A percentile compares a stretch with the other conserved stretches of the same genome.
phyloP scores from a whole-genome alignment of 2,797 vertebrate genomes.

The Hypotaenidia philippensis region DNA sequence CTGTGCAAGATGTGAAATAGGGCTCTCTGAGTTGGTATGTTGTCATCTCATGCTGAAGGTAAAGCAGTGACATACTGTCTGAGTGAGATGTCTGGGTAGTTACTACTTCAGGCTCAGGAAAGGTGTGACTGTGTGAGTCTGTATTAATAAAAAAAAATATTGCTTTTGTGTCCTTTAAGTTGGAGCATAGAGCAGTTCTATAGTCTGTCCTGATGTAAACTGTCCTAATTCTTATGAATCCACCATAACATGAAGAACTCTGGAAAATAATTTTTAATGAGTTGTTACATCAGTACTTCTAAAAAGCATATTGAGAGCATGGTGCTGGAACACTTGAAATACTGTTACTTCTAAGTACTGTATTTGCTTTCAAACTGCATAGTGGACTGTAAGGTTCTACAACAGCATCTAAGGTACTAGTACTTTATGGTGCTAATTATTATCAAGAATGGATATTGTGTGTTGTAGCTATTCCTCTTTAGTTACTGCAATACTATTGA shows the following conservation, averaged over 20 bases:
- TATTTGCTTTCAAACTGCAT: background rate
- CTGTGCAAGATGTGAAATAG: background rate
- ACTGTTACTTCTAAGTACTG: background rate
- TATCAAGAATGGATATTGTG: background rate
- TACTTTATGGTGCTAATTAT: background rate
- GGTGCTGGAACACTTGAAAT: background rate
- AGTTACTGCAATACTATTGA: background rate
- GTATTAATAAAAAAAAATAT: background rate
- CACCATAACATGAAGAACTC: background rate
- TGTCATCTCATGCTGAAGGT: background rate
- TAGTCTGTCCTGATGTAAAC: background rate
- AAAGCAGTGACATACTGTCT: background rate
- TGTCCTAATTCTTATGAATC: background rate
- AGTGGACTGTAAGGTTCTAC: background rate
- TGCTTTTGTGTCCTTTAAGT: background rate
- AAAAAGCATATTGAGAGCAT: background rate
- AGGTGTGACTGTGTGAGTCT: background rate
- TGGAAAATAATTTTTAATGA: background rate
- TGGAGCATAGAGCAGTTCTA: background rate
- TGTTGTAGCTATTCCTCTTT: background rate
- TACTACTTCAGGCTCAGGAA: background rate
- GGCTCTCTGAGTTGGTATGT: background rate
- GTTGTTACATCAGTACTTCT: background rate
- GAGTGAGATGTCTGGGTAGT: background rate
- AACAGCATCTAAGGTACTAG: background rate